Percentiles rank a stretch among this genome's conserved stretches.
These are phyloP conservation scores for Pristionchus japonicus DNA, from an alignment of 2,888 invertebrate genomes.

Conservation along the genomic window DNA sequence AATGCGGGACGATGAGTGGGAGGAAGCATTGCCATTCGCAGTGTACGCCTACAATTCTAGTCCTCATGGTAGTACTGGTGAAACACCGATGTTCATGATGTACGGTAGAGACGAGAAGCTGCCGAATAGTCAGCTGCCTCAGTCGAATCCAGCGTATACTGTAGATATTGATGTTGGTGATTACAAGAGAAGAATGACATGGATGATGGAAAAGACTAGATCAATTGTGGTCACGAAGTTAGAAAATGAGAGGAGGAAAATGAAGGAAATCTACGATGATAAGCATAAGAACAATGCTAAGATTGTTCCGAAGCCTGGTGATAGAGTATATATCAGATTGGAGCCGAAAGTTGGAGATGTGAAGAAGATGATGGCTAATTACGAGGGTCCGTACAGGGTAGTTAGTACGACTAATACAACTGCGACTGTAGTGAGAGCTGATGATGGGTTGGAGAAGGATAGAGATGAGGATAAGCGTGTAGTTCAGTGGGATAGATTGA, in stretches of 20 bases:
- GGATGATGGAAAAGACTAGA: constrained; percentile 23
- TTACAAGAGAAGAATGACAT: not conserved
- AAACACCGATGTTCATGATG: not conserved
- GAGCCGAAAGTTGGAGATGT: not conserved
- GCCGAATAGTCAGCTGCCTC: not conserved
- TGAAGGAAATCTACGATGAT: not conserved
- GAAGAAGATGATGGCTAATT: not conserved
- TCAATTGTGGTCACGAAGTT: not conserved
- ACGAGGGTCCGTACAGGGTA: constrained; percentile 28
- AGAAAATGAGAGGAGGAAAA: not conserved
- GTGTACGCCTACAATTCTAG: not conserved
- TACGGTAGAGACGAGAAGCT: not conserved
- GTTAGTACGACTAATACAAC: not conserved
- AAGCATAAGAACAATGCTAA: not conserved
- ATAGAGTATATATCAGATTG: constrained; percentile 13
- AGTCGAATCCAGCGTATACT: not conserved
- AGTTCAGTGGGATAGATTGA: not conserved
- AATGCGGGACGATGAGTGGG: constrained; percentile 39
- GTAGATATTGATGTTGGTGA: constrained; percentile 25
- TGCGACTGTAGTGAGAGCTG: not conserved
- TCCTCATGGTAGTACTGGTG: constrained; percentile 7
- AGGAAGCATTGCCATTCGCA: constrained; percentile 17
- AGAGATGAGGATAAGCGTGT: not conserved
- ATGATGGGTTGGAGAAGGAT: not conserved
- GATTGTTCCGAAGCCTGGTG: not conserved